phyloP scores from a whole-genome alignment of 2,797 vertebrate genomes.

The Etheostoma perlongum region DNA sequence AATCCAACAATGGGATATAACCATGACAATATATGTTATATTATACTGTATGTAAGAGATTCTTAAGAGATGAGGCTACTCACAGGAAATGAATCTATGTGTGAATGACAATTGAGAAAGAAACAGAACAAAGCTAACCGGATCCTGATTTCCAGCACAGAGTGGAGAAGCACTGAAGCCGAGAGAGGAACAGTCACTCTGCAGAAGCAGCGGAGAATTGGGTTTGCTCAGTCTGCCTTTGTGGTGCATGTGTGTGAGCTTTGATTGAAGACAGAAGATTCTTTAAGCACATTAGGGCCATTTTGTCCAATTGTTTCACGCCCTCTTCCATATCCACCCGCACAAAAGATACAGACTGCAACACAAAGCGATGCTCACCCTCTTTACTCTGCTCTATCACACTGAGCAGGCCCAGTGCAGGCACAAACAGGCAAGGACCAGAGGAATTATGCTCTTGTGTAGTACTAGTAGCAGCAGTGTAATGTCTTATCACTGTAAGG shows the following conservation, averaged over 20 bases:
- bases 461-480: slow-evolving; percentile 54
- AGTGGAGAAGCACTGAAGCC: slow-evolving; percentile 63
- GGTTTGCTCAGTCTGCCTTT: slow-evolving; percentile 84
- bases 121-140: slow-evolving; percentile 66
- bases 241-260: slow-evolving; percentile 87
- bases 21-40: slow-evolving; percentile 44
- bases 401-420: slow-evolving; percentile 76
- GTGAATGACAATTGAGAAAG: slow-evolving; percentile 67
- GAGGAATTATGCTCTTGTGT: slow-evolving; percentile 74
- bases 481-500: slow-evolving; percentile 72
- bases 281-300: slow-evolving; percentile 88
- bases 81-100: slow-evolving; percentile 54
- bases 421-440: slow-evolving; percentile 70
- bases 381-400: slow-evolving; percentile 79
- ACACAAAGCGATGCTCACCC: slow-evolving; percentile 79
- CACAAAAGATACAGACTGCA: slow-evolving; percentile 82
- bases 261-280: slow-evolving; percentile 89
- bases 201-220: slow-evolving; percentile 77
- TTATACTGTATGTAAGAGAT: slow-evolving; percentile 43
- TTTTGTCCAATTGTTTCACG: slow-evolving; percentile 88
- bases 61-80: slow-evolving; percentile 69
- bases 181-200: slow-evolving; percentile 75
- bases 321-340: slow-evolving; percentile 86
- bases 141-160: slow-evolving; percentile 76
- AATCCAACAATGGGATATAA: slow-evolving; percentile 36